phyloP scores from a whole-genome alignment of 35 echinoderm and acorn worm species.

The Ophiothrix spiculata region DNA sequence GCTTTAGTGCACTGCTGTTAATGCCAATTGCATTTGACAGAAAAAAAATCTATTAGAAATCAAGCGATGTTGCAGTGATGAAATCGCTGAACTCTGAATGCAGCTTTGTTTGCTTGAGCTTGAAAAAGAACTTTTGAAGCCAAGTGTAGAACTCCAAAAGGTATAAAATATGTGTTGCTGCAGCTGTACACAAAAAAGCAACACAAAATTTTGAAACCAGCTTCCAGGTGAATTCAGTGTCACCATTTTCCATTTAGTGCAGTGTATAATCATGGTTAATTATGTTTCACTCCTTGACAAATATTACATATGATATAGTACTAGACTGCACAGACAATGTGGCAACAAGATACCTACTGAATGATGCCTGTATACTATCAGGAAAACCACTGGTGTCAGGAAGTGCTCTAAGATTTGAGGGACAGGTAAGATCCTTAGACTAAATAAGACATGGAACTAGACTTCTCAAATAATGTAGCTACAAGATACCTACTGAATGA shows the following conservation, averaged over 20 bases:
- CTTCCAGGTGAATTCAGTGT: neutral
- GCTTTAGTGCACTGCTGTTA: no score
- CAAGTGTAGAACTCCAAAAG: no score
- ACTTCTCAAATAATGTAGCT: no score
- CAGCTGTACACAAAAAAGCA: neutral
- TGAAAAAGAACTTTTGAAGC: no score
- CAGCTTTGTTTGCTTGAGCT: no score
- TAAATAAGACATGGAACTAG: slow-evolving; percentile 93
- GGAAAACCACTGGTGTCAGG: slow-evolving; percentile 88
- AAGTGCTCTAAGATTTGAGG: slow-evolving; percentile 98
- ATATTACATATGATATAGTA: slow-evolving; percentile 87
- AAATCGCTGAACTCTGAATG: no score
- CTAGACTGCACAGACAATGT: slow-evolving; percentile 97
- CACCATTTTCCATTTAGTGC: neutral
- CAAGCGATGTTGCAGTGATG: no score
- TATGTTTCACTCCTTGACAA: slow-evolving; percentile 41
- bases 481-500: no score
- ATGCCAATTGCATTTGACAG: neutral
- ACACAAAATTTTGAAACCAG: neutral
- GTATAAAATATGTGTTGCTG: neutral
- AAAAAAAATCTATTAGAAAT: neutral
- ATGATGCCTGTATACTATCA: slow-evolving; percentile 96
- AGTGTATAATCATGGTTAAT: neutral
- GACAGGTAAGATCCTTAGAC: slow-evolving; percentile 94
- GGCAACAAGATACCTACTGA: slow-evolving; percentile 86